Base-by-base conservation (phyloP, 1,140 invertebrate genomes). In the Zaprionus gabonicus region DNA sequence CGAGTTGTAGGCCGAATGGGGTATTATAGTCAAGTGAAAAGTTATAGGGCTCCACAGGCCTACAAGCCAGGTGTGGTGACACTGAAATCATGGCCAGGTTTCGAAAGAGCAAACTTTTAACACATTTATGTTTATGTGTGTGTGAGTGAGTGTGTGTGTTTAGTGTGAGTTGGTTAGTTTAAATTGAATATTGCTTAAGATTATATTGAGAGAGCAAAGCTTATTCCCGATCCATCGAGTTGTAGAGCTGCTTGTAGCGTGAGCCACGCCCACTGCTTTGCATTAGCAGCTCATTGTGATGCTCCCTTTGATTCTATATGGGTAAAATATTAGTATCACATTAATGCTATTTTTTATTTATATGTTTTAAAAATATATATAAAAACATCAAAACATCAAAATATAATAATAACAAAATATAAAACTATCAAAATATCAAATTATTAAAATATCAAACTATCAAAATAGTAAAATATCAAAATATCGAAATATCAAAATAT, bases 161-260 rank as follows among this genome's bases (percentile, higher is more conserved):
- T 41, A 23, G 15, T 44, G 15, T 66, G 34, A 59, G 49, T 63
- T 64, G 53, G n/a, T 71, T 41, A 64, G 15, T 63, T 7, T 56
- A 9, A 28, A 44, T 70, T 58, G 34, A 72, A 68, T 90, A 90
- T 90, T 90, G 85, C 85, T 88, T 85, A 44, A 64, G 34, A 64
- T 72, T 74, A 70, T n/a, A 38, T 67, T 62, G 60, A 25, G 31
- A 36, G 17, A 36, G n/a, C 58, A 12, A 17, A 23, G 17, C 3
- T 76, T 78, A 92, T 65, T 92, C 91, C 49, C 79, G 67, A 38
- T 92, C 91, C 71, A 92, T 81, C 10, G 91, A 80, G 68, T 92
- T 92, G 36, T 92, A 92, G 0, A 92, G 77, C 55, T 92, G 81
- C 46, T 90, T 92, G 68, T 92, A 92, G 6, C 83, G 78, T 5